A percentile compares a stretch with the other conserved stretches of the same genome.
phyloP scores from a whole-genome alignment of 2,797 vertebrate species.

The Pseudochirops corinnae region DNA sequence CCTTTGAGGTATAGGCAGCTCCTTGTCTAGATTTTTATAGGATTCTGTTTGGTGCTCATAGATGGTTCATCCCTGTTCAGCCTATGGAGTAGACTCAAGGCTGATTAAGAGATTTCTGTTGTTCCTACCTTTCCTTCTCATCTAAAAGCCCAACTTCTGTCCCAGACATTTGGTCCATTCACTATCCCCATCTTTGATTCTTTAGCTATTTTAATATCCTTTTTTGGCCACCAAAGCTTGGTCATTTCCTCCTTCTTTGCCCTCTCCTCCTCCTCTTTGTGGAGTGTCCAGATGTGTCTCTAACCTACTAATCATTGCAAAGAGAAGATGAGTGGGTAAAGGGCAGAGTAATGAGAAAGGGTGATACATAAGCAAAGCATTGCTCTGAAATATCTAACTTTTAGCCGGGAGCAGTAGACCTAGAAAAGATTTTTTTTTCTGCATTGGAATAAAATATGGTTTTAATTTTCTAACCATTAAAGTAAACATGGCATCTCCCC shows the following conservation, averaged over 20 bases:
- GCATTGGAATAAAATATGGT: neutral
- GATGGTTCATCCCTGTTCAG: neutral
- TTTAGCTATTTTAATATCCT: neutral
- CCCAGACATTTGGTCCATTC: neutral
- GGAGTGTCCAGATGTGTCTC: neutral
- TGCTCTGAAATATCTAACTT: neutral
- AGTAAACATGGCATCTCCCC: neutral
- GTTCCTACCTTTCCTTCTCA: neutral
- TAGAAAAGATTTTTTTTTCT: neutral
- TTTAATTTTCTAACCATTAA: neutral
- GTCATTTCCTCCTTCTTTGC: neutral
- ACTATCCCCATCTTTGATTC: neutral
- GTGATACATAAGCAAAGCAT: neutral
- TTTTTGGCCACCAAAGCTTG: neutral
- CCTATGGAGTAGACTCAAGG: neutral
- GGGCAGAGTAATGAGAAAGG: neutral
- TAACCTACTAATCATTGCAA: neutral
- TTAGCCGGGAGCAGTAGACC: neutral
- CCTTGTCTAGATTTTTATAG: neutral
- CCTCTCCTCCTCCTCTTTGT: neutral
- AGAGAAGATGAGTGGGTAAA: neutral
- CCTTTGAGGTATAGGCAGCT: neutral
- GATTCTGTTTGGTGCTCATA: neutral
- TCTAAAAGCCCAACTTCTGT: neutral
- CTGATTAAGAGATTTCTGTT: neutral